Conservation (phyloP, 2,113 vertebrate species). For the Solenodon paradoxus region DNA sequence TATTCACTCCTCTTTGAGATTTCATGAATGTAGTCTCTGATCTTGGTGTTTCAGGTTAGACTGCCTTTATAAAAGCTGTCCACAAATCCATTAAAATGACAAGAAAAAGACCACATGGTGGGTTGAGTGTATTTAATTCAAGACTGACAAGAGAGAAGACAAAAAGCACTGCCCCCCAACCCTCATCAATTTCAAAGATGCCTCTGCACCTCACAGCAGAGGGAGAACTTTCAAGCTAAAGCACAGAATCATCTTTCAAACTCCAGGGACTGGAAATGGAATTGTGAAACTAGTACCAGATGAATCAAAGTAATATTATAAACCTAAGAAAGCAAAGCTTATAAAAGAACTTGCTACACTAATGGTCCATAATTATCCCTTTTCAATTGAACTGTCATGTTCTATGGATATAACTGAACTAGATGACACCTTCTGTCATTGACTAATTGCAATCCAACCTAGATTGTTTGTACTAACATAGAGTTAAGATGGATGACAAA, state of each 20-base stretch:
- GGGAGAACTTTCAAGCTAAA: neutral
- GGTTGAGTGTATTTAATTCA: neutral
- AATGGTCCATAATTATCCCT: neutral
- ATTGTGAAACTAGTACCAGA: neutral
- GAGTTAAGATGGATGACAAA: neutral
- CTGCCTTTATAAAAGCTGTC: neutral
- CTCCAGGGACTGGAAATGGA: neutral
- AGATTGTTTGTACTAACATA: neutral
- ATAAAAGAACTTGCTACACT: neutral
- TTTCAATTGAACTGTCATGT: neutral
- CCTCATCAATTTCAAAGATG: neutral
- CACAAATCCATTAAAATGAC: constrained; percentile 8
- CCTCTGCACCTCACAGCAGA: neutral
- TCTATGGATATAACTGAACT: neutral
- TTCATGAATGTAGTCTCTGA: neutral
- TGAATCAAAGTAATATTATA: neutral
- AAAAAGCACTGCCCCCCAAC: neutral
- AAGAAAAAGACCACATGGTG: neutral
- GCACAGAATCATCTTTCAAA: neutral
- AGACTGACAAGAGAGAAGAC: neutral
- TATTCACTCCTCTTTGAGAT: neutral
- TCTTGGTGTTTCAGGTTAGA: neutral
- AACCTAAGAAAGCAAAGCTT: neutral
- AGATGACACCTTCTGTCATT: neutral
- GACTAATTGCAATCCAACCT: neutral